phyloP scores from a whole-genome alignment of 2,888 invertebrate genomes.

The Chalcosyrphus nemorum region DNA sequence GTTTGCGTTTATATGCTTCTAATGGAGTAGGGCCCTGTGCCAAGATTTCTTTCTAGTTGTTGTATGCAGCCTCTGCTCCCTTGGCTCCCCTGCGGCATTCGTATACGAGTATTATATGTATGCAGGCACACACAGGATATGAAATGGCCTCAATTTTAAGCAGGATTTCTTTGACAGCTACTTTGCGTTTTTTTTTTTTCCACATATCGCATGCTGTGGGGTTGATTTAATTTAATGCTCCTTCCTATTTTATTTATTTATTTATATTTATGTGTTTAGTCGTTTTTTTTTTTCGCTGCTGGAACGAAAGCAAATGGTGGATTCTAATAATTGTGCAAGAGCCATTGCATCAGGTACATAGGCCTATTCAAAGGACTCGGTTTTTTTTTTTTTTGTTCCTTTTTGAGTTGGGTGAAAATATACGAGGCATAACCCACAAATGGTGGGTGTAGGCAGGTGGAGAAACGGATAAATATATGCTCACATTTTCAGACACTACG shows the following conservation, averaged over 20 bases:
- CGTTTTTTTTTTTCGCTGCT: not conserved
- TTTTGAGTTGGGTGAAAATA: not conserved
- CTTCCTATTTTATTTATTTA: conserved; percentile 55
- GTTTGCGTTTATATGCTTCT: conserved; percentile 54
- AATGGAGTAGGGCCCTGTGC: conserved; percentile 59
- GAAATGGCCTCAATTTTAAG: conserved; percentile 66
- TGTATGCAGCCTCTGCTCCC: conserved; percentile 27
- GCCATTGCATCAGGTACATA: conserved; percentile 28
- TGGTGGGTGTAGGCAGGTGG: not conserved
- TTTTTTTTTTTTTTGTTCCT: not conserved
- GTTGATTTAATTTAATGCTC: conserved; percentile 60
- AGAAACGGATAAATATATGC: conserved; percentile 7
- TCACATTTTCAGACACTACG: conserved; percentile 1
- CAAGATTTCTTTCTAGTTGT: conserved; percentile 51
- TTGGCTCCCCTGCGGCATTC: conserved; percentile 40
- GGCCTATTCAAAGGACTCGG: conserved; percentile 24
- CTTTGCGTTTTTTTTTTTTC: conserved; percentile 16
- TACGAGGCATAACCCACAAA: not conserved
- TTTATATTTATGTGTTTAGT: conserved; percentile 44
- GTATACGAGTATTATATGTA: not conserved
- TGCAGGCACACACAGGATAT: conserved; percentile 38
- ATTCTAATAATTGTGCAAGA: conserved; percentile 34
- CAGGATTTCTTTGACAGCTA: conserved; percentile 67
- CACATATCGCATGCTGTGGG: conserved; percentile 38
- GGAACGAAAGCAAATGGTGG: conserved; percentile 16